These are phyloP conservation scores for Loxodonta africana DNA, from an alignment of 2,113 vertebrate species.

Conservation along the genomic window DNA sequence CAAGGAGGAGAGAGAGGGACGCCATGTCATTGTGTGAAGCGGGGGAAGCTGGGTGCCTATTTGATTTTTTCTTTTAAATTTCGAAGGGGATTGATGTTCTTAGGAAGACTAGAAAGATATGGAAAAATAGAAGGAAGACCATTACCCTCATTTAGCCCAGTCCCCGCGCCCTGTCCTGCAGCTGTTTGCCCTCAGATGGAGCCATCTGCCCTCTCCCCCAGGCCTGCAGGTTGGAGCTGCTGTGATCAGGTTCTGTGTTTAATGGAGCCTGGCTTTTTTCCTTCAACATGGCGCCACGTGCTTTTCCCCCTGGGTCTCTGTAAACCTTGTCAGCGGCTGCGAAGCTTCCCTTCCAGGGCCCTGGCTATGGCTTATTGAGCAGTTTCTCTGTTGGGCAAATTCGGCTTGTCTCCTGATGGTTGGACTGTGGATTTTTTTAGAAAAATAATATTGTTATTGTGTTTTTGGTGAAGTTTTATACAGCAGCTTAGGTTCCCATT, in stretches of 20 bases:
- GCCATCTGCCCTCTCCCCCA: fast-evolving
- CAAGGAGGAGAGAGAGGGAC: neutral
- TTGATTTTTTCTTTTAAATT: neutral
- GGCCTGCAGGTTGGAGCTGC: neutral
- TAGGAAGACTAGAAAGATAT: neutral
- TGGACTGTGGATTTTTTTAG: neutral
- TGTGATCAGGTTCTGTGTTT: neutral
- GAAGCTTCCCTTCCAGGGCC: fast-evolving
- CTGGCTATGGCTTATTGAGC: neutral
- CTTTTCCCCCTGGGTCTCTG: neutral
- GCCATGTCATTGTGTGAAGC: fast-evolving
- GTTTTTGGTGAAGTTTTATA: too few species aligned
- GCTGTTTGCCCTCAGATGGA: fast-evolving
- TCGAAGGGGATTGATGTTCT: neutral
- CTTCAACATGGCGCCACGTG: fast-evolving
- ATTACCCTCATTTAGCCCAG: fast-evolving
- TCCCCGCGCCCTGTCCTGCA: neutral
- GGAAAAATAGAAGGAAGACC: neutral
- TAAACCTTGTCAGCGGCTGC: neutral
- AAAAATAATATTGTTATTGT: too few species aligned
- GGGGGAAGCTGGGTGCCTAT: neutral
- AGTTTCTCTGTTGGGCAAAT: fast-evolving
- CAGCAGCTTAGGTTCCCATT: too few species aligned
- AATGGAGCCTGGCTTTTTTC: neutral
- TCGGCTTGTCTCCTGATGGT: fast-evolving